Evolutionary conservation across 1,140 invertebrate genomes (phyloP).

Genomic region (Danaus plexippus): DNA sequence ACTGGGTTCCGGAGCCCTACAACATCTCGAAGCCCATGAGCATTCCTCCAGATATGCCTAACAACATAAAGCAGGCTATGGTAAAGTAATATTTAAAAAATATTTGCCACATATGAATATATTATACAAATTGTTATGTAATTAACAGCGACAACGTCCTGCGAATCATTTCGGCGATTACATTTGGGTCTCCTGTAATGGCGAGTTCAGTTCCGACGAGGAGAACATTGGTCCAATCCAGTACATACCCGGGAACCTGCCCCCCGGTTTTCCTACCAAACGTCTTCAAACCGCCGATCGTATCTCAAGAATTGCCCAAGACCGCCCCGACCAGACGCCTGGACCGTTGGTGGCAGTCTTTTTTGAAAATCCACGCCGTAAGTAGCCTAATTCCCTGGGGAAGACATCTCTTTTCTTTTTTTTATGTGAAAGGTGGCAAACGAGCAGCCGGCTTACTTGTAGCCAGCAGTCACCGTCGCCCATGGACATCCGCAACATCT

Average conservation of each 20-base stretch:
- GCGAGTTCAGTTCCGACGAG: conserved; percentile 89
- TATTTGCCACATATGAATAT: neutral
- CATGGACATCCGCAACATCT: too few species aligned
- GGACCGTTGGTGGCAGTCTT: conserved; percentile 89
- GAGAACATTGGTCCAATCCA: conserved; percentile 90
- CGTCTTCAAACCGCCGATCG: conserved; percentile 77
- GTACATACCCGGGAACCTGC: conserved; percentile 82
- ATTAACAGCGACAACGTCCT: conserved; percentile 32
- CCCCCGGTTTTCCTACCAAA: conserved; percentile 77
- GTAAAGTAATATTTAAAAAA: conserved; percentile 22
- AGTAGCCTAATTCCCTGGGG: conserved; percentile 47
- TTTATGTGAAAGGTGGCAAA: too few species aligned
- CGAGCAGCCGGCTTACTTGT: too few species aligned
- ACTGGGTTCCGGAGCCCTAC: conserved; percentile 84
- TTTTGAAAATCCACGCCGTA: conserved; percentile 86
- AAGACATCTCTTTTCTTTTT: conserved; percentile 7
- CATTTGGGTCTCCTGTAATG: conserved; percentile 89
- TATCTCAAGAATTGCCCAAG: conserved; percentile 79
- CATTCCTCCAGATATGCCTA: conserved; percentile 78
- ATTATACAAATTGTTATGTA: neutral
- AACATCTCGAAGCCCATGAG: conserved; percentile 76
- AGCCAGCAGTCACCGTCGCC: too few species aligned
- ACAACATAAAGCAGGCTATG: conserved; percentile 72
- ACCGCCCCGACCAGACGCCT: conserved; percentile 82
- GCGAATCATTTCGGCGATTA: conserved; percentile 72